Base-by-base conservation (phyloP, 2,888 invertebrate species). In the Physocephala rufipes region DNA sequence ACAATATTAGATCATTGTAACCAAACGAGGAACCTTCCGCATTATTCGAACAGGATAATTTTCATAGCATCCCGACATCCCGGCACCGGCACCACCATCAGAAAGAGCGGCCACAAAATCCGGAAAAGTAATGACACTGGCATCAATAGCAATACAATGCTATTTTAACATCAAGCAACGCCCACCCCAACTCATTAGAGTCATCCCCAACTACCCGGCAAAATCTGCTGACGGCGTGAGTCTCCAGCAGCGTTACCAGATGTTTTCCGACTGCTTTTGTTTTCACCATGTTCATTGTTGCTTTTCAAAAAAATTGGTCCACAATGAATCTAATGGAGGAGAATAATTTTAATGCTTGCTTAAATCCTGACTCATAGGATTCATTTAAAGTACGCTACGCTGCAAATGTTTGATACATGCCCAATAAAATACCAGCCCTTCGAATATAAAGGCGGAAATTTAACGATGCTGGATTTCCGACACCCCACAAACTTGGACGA, bases 271-370 rank as follows among this genome's bases (percentile, higher is more conserved):
- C 36, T 36, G 36, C 36, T 36, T 36, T 9, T 36, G 36, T 9
- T 9, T 7, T 4, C 36, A 4, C 9, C 9, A 36, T 36, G 4
- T 4, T 36, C 9, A 36, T 36, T 36, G 36, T 36, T 36, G 36
- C 36, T n/a, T n/a, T n/a, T n/a, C n/a, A n/a, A n/a, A n/a, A 36
- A 36, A 36, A 4, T 9, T 9, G 9, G 4, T 36, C 5, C 36
- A 36, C 4, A 9, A 36, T 36, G 53, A 71, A 73, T 74, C 81
- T 83, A 85, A 84, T 86, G 82, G 85, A 83, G 82, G 81, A 80
- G 82, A 86, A 84, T 82, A 84, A 86, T 86, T 86, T 86, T 86
- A 82, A 82, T 81, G 79, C 76, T 79, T 80, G 78, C 80, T 79
- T 79, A 81, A 81, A 82, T 81, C 80, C 76, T 63, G 74, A 70